phyloP scores from a whole-genome alignment of 30 jellyfish, hydroid and myxozoan species.

The Sanderia malayensis region DNA sequence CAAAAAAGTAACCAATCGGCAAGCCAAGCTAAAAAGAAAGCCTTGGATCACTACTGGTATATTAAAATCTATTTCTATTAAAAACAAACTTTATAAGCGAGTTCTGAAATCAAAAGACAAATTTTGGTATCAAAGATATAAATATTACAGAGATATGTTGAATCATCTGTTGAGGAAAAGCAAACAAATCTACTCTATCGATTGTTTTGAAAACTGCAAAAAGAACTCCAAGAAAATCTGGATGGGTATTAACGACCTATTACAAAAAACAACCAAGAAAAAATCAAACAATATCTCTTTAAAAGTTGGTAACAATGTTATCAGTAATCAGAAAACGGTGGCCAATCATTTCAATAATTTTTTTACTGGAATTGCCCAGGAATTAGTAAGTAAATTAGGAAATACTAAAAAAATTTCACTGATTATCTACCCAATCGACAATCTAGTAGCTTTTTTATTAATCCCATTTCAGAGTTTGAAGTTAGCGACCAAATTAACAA shows the following conservation, averaged over 20 bases:
- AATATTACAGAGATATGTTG: not conserved
- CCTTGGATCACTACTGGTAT: not conserved
- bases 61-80: not conserved
- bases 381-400: no score
- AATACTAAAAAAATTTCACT: no score
- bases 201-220: not conserved
- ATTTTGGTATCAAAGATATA: not conserved
- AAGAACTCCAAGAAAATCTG: not conserved
- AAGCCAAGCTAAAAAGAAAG: no score
- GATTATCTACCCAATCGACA: no score
- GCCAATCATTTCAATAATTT: conserved; percentile 41
- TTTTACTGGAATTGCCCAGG: no score
- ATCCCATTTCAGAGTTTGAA: no score
- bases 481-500: no score
- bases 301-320: not conserved
- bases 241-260: not conserved
- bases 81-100: not conserved
- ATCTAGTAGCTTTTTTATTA: no score
- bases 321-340: conserved; percentile 29
- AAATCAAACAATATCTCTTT: not conserved
- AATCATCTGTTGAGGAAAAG: not conserved
- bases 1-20: no score
- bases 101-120: not conserved
- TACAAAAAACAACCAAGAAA: not conserved
- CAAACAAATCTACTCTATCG: not conserved